phyloP scores from a whole-genome alignment of 2,888 invertebrate genomes.

The Troides aeacus region DNA sequence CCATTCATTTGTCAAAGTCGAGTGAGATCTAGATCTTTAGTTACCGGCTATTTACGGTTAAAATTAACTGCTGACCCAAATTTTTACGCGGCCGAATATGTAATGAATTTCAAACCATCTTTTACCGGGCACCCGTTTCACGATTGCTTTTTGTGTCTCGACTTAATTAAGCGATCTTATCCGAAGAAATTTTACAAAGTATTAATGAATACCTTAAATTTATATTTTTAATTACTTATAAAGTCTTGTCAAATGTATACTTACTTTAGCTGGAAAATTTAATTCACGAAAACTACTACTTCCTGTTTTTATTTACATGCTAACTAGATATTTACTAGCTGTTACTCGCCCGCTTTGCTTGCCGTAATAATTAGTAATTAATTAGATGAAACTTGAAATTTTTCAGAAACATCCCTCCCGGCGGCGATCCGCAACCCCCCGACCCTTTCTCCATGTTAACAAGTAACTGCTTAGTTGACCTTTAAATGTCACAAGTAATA shows the following conservation, averaged over 20 bases:
- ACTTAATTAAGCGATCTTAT: constrained; percentile 11
- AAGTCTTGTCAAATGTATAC: not conserved
- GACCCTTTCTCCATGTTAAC: too few relatives aligned
- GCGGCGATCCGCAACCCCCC: too few relatives aligned
- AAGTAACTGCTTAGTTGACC: too few relatives aligned
- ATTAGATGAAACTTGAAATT: too few relatives aligned
- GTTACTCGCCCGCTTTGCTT: too few relatives aligned
- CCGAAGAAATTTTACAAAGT: not conserved
- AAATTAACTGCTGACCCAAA: constrained; percentile 26
- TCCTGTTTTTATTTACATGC: too few relatives aligned
- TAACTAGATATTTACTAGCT: too few relatives aligned
- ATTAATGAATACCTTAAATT: not conserved
- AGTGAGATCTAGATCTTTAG: constrained; percentile 23
- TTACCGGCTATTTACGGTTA: constrained; percentile 19
- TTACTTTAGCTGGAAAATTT: not conserved
- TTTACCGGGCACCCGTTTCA: constrained; percentile 11
- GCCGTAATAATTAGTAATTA: too few relatives aligned
- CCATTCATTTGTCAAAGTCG: constrained; percentile 30
- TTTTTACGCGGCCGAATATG: constrained; percentile 17
- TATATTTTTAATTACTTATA: not conserved
- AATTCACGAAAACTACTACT: too few relatives aligned
- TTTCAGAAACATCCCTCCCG: too few relatives aligned
- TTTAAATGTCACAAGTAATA: too few relatives aligned
- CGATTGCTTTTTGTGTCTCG: not conserved
- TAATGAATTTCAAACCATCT: constrained; percentile 13